Evolutionary conservation across 1,140 invertebrate genomes (phyloP).

Genomic region (Elysia chlorotica): DNA sequence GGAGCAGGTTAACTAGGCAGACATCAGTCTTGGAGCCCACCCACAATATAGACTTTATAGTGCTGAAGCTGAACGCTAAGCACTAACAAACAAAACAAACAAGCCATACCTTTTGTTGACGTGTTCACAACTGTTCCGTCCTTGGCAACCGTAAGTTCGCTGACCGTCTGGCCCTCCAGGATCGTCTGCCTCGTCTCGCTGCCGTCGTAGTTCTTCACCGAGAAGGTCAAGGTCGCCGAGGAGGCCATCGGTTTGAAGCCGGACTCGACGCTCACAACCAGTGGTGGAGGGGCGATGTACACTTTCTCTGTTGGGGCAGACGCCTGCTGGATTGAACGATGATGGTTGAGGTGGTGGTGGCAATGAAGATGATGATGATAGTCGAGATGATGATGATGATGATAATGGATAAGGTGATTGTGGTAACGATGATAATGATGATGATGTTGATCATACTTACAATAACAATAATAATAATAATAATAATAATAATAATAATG

Average conservation of each 20-base stretch:
- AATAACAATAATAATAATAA: no score
- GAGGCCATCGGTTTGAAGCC: conserved; percentile 45
- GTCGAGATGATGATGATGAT: background rate
- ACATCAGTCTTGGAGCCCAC: no score
- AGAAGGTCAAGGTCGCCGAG: conserved; percentile 45
- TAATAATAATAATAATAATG: no score
- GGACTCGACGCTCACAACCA: conserved; percentile 51
- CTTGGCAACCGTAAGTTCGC: conserved; percentile 34
- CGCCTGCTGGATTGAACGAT: background rate
- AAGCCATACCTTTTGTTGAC: no score
- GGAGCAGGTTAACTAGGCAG: no score
- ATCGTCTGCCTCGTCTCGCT: conserved; percentile 49
- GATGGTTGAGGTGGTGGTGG: background rate
- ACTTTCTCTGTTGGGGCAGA: conserved; percentile 8
- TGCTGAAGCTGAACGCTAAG: no score
- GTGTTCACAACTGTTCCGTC: no score
- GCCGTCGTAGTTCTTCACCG: conserved; percentile 56
- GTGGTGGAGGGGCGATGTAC: conserved; percentile 42
- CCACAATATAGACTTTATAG: no score
- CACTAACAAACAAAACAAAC: no score
- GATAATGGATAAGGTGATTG: background rate
- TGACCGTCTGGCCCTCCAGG: conserved; percentile 36
- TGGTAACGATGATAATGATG: background rate
- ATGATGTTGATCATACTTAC: background rate
- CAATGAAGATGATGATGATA: background rate